Conservation (phyloP, 2,113 vertebrate species). For the human (Homo sapiens) region DNA sequence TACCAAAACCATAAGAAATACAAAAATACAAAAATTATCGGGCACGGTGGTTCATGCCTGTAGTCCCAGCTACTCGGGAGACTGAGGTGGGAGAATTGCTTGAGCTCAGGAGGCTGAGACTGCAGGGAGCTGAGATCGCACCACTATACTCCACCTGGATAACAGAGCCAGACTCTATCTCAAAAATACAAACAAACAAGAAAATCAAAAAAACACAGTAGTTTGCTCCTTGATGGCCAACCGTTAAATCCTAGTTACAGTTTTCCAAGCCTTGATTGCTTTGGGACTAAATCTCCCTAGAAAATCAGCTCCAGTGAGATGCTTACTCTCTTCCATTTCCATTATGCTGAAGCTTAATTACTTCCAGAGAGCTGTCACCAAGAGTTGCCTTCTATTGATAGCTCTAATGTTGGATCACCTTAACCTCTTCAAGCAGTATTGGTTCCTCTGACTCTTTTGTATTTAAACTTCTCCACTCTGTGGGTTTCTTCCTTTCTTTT, state of each 20-base stretch:
- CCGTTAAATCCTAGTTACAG: background rate
- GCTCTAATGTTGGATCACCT: background rate
- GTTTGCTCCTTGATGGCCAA: background rate
- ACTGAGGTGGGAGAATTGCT: too few species aligned
- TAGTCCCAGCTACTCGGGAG: too few species aligned
- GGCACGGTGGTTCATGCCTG: too few species aligned
- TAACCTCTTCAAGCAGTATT: background rate
- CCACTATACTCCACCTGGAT: too few species aligned
- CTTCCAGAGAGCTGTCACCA: background rate
- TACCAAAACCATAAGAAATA: too few species aligned
- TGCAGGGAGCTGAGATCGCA: too few species aligned
- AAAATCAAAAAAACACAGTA: background rate
- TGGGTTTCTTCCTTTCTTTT: background rate
- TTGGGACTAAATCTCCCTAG: too few species aligned
- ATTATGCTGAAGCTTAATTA: background rate
- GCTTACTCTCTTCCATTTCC: background rate
- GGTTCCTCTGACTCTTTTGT: background rate
- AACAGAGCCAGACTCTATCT: too few species aligned
- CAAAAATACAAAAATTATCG: too few species aligned
- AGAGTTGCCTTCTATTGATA: background rate
- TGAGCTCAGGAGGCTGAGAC: too few species aligned
- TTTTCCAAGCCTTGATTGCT: background rate
- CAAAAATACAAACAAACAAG: too few species aligned
- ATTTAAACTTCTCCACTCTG: background rate
- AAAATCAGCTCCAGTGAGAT: background rate